Evolutionary conservation across 1,140 invertebrate species (phyloP).

Genomic region (Anthonomus grandis): DNA sequence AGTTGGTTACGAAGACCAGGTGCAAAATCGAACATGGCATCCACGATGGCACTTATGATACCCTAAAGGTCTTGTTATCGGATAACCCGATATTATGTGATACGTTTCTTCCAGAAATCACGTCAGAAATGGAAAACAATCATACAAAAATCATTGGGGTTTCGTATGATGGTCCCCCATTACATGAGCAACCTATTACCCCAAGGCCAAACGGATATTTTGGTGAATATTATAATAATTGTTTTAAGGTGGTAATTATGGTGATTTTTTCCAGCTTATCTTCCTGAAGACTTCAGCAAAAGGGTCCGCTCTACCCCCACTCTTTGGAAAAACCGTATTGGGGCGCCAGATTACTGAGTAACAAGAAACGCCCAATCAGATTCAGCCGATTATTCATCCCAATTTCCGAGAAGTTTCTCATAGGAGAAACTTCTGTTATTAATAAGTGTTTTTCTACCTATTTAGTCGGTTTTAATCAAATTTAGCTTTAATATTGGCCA

Average conservation of each 20-base stretch:
- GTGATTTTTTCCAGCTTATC: constrained; percentile 7
- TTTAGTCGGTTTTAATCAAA: too few relatives aligned
- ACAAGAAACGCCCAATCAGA: constrained; percentile 19
- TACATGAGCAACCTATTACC: constrained; percentile 52
- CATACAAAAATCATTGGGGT: constrained; percentile 65
- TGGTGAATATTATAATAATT: constrained; percentile 27
- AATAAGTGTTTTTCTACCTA: too few relatives aligned
- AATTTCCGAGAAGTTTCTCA: background rate
- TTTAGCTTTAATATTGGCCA: too few relatives aligned
- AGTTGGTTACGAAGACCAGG: constrained; percentile 71
- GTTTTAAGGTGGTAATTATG: constrained; percentile 8
- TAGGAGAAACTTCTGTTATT: too few relatives aligned
- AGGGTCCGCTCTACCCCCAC: constrained; percentile 2
- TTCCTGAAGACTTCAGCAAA: constrained; percentile 15
- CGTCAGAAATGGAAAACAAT: constrained; percentile 62
- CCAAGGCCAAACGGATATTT: constrained; percentile 43
- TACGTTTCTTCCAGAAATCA: constrained; percentile 63
- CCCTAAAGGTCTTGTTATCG: constrained; percentile 73
- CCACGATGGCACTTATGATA: constrained; percentile 62
- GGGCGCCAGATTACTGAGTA: constrained; percentile 3
- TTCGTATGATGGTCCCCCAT: constrained; percentile 53
- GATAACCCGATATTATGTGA: constrained; percentile 75
- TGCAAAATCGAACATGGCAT: constrained; percentile 62
- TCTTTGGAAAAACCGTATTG: constrained; percentile 10
- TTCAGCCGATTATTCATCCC: constrained; percentile 15